These are phyloP conservation scores for Alauda arvensis DNA, from an alignment of 2,797 vertebrate species.

Conservation along the genomic window DNA sequence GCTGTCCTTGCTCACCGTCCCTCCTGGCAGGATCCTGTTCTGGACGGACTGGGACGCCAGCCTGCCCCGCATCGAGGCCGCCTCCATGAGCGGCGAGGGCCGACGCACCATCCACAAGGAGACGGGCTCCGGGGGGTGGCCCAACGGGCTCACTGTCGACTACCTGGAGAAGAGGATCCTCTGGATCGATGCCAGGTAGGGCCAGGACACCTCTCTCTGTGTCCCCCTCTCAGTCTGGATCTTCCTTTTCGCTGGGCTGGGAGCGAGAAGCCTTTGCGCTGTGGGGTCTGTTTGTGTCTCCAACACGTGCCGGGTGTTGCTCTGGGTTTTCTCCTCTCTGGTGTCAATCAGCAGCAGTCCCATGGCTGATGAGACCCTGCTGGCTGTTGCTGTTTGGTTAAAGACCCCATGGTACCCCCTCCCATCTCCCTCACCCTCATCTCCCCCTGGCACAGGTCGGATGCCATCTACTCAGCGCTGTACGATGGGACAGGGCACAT, in stretches of 20 bases:
- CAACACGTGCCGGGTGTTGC: not conserved
- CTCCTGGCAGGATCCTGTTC: constrained; percentile 85
- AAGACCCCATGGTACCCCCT: not conserved
- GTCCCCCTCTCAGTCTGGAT: not conserved
- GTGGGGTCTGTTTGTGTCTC: not conserved
- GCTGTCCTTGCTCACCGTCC: not conserved
- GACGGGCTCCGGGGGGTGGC: constrained; percentile 93
- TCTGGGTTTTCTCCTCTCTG: not conserved
- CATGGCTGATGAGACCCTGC: accelerated
- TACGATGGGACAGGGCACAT: constrained; percentile 94
- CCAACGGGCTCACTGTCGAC: constrained; percentile 95
- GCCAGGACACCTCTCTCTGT: not conserved
- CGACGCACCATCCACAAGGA: constrained; percentile 93
- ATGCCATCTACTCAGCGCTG: constrained; percentile 94
- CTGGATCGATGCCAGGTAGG: constrained; percentile 95
- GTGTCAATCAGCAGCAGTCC: accelerated
- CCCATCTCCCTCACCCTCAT: not conserved
- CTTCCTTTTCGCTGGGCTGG: not conserved
- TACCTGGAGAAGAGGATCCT: constrained; percentile 95
- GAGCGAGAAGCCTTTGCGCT: accelerated
- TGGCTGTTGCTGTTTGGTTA: not conserved
- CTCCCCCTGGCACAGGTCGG: constrained; percentile 75
- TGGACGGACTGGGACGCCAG: constrained; percentile 98
- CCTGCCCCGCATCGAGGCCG: constrained; percentile 91
- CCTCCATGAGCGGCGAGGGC: constrained; percentile 93